Base-by-base conservation (phyloP, 64 coral and sea anemone species). In the Stichodactyla mertensii region DNA sequence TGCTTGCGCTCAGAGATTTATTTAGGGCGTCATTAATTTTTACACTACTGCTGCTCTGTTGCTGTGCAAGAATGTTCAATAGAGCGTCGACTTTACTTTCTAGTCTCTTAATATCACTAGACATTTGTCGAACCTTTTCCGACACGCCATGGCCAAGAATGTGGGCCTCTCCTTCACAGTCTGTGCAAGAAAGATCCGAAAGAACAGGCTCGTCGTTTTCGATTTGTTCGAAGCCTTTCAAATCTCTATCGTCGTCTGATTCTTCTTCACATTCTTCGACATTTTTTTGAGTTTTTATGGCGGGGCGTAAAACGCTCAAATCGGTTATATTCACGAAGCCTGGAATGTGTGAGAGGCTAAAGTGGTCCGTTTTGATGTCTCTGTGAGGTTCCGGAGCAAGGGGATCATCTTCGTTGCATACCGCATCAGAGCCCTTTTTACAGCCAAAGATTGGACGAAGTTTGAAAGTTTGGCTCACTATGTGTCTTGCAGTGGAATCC, bases 71-170 rank as follows among this genome's bases (percentile, higher is more conserved):
- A 77, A 86, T 74, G 20, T 71, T 45, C 61, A 92, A 81, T 2
- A 92, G 54, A 22, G 61, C 57, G 9, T 87, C 85, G 52, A 92
- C 80, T 82, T 80, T 86, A 52, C 20, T 83, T 24, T 92, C 85
- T 19, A 92, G 61, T 92, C 85, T 74, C 52, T 87, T 26, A 58
- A 92, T 87, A 67, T 87, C 82, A 4, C 12, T 16, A 0, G 90
- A 55, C 90, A 92, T 92, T 83, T 92, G 74, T 61, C 86, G 51
- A 15, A 87, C 36, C 54, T 86, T 86, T 57, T 79, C 85, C 16
- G 64, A 58, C 4, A 92, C 36, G 14, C 61, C 58, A 14, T 54
- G 9, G 31, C 24, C 31, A 18, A 66, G 23, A 18, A 64, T 23
- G 8, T 64, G 15, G 16, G 84, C 19, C 11, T 87, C 59, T 10